A percentile compares a stretch with the other conserved stretches of the same genome.
phyloP scores from a whole-genome alignment of 2,113 vertebrate species.

The Acanthochromis polyacanthus region DNA sequence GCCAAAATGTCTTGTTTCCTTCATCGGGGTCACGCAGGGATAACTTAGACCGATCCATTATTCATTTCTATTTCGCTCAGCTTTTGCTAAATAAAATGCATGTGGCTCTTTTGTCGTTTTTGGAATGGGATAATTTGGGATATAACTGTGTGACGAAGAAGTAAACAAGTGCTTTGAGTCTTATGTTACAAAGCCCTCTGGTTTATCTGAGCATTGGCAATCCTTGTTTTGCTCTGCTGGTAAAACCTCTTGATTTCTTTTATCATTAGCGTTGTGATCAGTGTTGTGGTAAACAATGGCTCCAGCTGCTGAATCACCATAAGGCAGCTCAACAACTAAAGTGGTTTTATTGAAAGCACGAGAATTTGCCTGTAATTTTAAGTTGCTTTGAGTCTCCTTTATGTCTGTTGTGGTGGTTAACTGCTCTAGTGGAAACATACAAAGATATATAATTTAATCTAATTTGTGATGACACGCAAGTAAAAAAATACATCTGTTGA shows the following conservation, averaged over 20 bases:
- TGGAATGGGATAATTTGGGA: constrained; percentile 15
- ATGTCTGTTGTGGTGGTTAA: constrained; percentile 3
- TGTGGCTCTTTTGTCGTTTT: constrained; percentile 36
- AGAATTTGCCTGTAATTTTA: neutral
- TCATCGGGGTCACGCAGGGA: constrained; percentile 9
- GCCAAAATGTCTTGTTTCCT: neutral
- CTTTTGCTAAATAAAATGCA: constrained; percentile 43
- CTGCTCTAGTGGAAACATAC: constrained; percentile 12
- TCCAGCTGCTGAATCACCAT: constrained; percentile 22
- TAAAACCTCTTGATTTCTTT: constrained; percentile 35
- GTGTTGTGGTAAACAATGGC: constrained; percentile 35
- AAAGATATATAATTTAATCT: constrained; percentile 21
- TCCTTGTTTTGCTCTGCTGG: constrained; percentile 4
- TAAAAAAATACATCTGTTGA: neutral
- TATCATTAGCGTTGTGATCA: constrained; percentile 46
- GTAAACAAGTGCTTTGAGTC: constrained; percentile 52
- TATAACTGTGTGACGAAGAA: constrained; percentile 13
- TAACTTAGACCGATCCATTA: constrained; percentile 15
- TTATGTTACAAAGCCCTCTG: constrained; percentile 46
- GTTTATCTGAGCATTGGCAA: constrained; percentile 41
- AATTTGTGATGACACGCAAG: constrained; percentile 3
- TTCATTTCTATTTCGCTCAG: constrained; percentile 25
- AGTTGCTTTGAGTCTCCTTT: neutral
- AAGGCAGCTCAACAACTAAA: constrained; percentile 9
- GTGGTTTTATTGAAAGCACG: constrained; percentile 17